Evolutionary conservation across 2,113 vertebrate genomes (phyloP).

Genomic region (Lepisosteus osseus): DNA sequence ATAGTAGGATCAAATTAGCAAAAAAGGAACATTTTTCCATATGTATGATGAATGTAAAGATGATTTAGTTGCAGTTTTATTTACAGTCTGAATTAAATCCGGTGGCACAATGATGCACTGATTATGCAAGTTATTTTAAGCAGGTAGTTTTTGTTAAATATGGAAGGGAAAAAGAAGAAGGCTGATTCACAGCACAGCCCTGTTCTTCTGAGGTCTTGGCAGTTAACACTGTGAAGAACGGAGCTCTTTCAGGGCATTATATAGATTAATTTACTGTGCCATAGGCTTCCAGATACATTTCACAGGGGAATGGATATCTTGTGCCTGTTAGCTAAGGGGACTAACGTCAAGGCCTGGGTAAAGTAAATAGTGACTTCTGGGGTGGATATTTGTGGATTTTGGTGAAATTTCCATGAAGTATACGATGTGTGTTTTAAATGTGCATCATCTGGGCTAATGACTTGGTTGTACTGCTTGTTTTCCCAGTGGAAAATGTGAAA

Average conservation of each 20-base stretch:
- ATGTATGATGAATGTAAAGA: constrained; percentile 59
- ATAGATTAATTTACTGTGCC: constrained; percentile 73
- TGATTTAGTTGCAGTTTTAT: constrained; percentile 59
- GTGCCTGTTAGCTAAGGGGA: constrained; percentile 40
- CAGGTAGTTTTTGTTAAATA: not conserved
- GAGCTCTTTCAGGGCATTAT: constrained; percentile 72
- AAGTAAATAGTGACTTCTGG: constrained; percentile 52
- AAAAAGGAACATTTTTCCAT: constrained; percentile 51
- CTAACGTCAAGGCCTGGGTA: constrained; percentile 38
- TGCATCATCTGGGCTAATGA: constrained; percentile 39
- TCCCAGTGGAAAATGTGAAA: constrained; percentile 28
- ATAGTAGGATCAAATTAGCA: constrained; percentile 65
- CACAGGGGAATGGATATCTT: constrained; percentile 47
- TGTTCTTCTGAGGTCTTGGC: constrained; percentile 66
- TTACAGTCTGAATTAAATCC: constrained; percentile 56
- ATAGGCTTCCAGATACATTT: constrained; percentile 53
- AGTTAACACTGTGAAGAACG: constrained; percentile 69
- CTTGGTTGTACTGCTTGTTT: constrained; percentile 34
- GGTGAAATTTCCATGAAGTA: not conserved
- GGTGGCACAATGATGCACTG: constrained; percentile 11
- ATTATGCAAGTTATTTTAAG: constrained; percentile 12
- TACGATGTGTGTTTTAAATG: constrained; percentile 37
- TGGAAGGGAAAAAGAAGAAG: not conserved
- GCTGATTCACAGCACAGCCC: constrained; percentile 66
- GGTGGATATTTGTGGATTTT: constrained; percentile 31